Evolutionary conservation across 2,888 invertebrate species (phyloP).

Genomic region (Gibbula magus): DNA sequence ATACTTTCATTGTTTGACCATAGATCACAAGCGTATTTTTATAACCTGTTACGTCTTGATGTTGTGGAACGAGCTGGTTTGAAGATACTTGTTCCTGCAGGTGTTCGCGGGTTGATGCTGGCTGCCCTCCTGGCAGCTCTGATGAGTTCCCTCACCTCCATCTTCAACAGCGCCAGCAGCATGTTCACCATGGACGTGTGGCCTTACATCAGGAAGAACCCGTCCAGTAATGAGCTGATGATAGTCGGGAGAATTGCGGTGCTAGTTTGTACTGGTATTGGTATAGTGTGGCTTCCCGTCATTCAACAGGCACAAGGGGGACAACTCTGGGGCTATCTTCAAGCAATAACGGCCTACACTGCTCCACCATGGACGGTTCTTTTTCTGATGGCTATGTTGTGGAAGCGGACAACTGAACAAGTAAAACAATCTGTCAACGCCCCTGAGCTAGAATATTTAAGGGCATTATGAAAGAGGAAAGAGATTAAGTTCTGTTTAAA

Average conservation of each 20-base stretch:
- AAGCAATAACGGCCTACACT: constrained; percentile 76
- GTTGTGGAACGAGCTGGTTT: no score
- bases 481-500: no score
- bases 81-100: constrained; percentile 44
- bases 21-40: no score
- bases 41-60: no score
- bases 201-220: constrained; percentile 58
- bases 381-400: not conserved
- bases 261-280: constrained; percentile 65
- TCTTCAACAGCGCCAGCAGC: constrained; percentile 78
- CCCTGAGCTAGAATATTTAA: no score
- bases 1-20: no score
- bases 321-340: constrained; percentile 78
- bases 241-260: constrained; percentile 73
- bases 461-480: no score
- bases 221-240: constrained; percentile 68
- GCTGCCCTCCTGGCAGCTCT: constrained; percentile 78
- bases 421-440: not conserved
- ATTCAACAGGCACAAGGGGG: constrained; percentile 75
- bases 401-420: not conserved
- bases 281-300: constrained; percentile 77
- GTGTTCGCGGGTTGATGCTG: constrained; percentile 74
- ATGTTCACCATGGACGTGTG: constrained; percentile 79
- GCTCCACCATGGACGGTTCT: not conserved
- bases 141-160: constrained; percentile 78